Evolutionary conservation across 2,113 vertebrate genomes (phyloP).

Genomic region (Sturnira hondurensis): DNA sequence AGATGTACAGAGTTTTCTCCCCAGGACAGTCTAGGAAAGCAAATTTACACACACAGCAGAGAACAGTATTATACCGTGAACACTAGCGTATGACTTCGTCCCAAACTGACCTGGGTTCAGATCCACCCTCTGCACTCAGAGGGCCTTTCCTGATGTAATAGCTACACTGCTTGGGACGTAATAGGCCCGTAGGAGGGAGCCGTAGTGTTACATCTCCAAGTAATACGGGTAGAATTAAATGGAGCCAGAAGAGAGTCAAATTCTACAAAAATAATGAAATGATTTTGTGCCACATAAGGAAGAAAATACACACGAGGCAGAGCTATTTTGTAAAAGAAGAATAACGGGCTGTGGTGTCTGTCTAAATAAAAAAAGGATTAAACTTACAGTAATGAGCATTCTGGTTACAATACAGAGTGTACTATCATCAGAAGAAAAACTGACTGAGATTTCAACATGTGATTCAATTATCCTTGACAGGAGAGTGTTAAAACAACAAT

Average conservation of each 20-base stretch:
- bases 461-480: background rate
- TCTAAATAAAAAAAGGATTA: background rate
- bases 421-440: background rate
- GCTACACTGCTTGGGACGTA: background rate
- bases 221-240: background rate
- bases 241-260: background rate
- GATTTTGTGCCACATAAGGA: background rate
- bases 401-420: background rate
- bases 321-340: background rate
- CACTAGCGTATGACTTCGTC: background rate
- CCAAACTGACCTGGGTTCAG: background rate
- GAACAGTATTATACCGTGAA: background rate
- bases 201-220: background rate
- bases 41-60: background rate
- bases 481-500: background rate
- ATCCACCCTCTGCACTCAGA: background rate
- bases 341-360: background rate
- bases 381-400: background rate
- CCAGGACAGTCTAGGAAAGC: background rate
- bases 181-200: background rate
- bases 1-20: background rate
- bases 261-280: slow-evolving; percentile 22
- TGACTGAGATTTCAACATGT: background rate
- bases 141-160: background rate
- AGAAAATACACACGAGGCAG: background rate